Base-by-base conservation (phyloP, 2,113 vertebrate species). In the Marcusenius ussheri region DNA sequence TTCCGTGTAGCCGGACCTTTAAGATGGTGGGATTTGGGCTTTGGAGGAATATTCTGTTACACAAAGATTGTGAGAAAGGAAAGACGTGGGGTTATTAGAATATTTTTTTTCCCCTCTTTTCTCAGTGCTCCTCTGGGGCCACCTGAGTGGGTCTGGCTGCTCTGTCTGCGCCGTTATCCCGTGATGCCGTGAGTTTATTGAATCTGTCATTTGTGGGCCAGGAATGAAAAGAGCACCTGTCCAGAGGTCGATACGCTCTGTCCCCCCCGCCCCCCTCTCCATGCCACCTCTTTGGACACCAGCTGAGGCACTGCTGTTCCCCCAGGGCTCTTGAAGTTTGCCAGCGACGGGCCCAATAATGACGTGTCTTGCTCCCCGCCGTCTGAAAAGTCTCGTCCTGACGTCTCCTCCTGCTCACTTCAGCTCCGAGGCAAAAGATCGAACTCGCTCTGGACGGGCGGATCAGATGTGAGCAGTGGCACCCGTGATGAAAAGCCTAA, bases 191-290 rank as follows among this genome's bases (percentile, higher is more conserved):
- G 94, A 96, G 91, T 95, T 95, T 95, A 96, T 95, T 96, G 95
- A 95, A 95, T 94, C 94, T 95, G 95, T 95, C 95, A 95, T 95
- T 95, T 96, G 95, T 90, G 91, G 91, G 93, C 93, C 91, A 91
- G 92, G 93, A 95, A 92, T 92, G 90, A 93, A 94, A 93, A 93
- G 94, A 95, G 93, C 94, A 96, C 95, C 95, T 95, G 95, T 93
- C 91, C 89, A 45, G 92, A 92, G 91, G 91, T 92, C 88, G 93
- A 93, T 92, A 91, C 91, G 85, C 39, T 10, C 11, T 21, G 15
- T 7, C 42, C 62, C 21, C 19, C 80, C 46, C 47, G 11, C 27
- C 39, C 58, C 42, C 39, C 89, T 74, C 89, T 45, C 53, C 50
- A 90, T 93, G 90, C 91, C 92, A 70, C 93, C 94, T 94, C 93